Conservation (phyloP, 2,113 vertebrate species). For the Mus pahari region DNA sequence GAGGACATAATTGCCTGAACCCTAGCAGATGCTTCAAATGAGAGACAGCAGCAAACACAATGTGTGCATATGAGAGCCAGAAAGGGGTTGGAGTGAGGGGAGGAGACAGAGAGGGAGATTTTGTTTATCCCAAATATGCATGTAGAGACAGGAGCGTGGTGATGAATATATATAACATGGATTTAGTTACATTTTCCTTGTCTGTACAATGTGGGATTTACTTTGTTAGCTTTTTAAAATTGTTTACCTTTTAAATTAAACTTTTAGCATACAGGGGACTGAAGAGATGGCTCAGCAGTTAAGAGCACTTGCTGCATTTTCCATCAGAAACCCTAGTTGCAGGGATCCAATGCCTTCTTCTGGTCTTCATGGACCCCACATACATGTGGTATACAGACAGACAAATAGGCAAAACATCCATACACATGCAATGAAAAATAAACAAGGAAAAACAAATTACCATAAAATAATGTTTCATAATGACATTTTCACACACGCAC, state of each 20-base stretch:
- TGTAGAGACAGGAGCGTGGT: neutral
- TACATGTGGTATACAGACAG: neutral
- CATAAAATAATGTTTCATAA: neutral
- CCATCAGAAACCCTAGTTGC: neutral
- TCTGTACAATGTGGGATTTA: neutral
- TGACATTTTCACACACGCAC: neutral
- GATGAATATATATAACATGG: neutral
- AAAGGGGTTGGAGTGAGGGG: neutral
- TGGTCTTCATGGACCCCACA: neutral
- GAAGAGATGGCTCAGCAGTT: neutral
- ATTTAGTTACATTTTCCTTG: neutral
- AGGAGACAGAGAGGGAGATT: neutral
- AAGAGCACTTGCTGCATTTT: neutral
- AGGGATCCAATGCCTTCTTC: neutral
- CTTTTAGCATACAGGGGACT: neutral
- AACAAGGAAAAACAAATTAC: neutral
- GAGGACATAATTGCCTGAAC: neutral
- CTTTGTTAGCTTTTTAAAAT: neutral
- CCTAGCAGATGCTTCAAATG: neutral
- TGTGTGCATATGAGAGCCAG: neutral
- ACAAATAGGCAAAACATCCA: neutral
- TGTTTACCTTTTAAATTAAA: neutral
- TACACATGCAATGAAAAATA: neutral
- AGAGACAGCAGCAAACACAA: neutral
- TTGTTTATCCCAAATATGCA: neutral